These are phyloP conservation scores for Arrhopalites spinosus DNA, from an alignment of 2,888 invertebrate species.

Conservation along the genomic window DNA sequence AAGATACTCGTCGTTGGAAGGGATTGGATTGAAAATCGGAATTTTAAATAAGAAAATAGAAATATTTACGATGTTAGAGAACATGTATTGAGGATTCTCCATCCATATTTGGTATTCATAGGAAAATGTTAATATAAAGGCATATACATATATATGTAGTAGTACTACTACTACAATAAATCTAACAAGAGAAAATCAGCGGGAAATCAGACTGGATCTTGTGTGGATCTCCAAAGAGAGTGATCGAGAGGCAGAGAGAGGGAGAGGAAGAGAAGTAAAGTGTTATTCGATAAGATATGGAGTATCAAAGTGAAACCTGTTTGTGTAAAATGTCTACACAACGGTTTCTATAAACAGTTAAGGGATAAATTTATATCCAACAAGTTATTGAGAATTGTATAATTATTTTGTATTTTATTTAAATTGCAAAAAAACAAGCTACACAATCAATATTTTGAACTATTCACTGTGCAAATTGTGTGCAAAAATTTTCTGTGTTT, in stretches of 20 bases:
- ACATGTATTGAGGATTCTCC: constrained; percentile 1
- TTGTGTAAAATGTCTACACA: not conserved
- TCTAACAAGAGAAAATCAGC: constrained; percentile 27
- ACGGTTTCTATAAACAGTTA: no score
- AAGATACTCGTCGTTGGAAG: not conserved
- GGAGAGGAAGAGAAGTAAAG: not conserved
- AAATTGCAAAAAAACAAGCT: no score
- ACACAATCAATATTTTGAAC: no score
- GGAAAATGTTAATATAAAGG: not conserved
- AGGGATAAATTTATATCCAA: no score
- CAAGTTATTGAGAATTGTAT: no score
- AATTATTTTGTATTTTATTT: no score
- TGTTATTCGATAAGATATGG: not conserved
- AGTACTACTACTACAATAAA: not conserved
- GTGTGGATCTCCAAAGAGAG: not conserved
- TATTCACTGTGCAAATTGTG: no score
- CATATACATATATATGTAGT: not conserved
- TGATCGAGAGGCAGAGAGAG: not conserved
- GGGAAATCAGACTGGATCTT: constrained; percentile 32
- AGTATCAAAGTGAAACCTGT: constrained; percentile 27
- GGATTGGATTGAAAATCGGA: constrained; percentile 7
- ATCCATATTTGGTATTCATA: constrained; percentile 24
- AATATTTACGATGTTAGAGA: constrained; percentile 22
- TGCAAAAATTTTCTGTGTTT: no score
- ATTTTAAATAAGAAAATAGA: constrained; percentile 11